Percentiles rank a stretch among this genome's conserved stretches.
phyloP scores from a whole-genome alignment of 2,113 vertebrate genomes.

The Bubalus kerabau region DNA sequence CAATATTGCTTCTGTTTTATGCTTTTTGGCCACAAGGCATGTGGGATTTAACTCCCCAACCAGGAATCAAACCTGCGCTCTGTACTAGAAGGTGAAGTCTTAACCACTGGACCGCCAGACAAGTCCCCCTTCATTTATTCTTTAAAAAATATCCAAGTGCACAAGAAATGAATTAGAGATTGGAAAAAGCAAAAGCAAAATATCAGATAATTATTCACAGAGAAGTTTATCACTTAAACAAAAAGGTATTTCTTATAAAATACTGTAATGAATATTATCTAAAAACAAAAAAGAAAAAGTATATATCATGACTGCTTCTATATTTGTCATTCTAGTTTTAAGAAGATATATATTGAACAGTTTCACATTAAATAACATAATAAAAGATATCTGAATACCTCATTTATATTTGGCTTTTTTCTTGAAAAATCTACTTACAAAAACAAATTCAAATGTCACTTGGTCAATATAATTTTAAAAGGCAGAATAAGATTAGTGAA shows the following conservation, averaged over 20 bases:
- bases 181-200: conserved; percentile 5
- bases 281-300: neutral
- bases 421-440: neutral
- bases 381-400: neutral
- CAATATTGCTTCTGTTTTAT: neutral
- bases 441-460: neutral
- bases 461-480: neutral
- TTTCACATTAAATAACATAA: neutral
- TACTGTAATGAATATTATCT: neutral
- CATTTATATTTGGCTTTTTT: neutral
- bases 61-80: neutral
- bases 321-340: neutral
- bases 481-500: neutral
- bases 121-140: neutral
- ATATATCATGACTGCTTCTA: neutral
- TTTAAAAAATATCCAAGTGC: conserved; percentile 17
- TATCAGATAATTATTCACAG: conserved; percentile 19
- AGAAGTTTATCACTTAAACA: neutral
- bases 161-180: conserved; percentile 32
- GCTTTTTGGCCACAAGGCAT: neutral
- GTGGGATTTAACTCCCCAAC: neutral
- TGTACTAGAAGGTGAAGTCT: neutral
- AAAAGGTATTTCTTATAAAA: neutral
- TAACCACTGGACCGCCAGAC: neutral
- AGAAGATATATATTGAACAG: neutral